Evolutionary conservation across 1,140 invertebrate species (phyloP).

Genomic region (Cydia amplana): DNA sequence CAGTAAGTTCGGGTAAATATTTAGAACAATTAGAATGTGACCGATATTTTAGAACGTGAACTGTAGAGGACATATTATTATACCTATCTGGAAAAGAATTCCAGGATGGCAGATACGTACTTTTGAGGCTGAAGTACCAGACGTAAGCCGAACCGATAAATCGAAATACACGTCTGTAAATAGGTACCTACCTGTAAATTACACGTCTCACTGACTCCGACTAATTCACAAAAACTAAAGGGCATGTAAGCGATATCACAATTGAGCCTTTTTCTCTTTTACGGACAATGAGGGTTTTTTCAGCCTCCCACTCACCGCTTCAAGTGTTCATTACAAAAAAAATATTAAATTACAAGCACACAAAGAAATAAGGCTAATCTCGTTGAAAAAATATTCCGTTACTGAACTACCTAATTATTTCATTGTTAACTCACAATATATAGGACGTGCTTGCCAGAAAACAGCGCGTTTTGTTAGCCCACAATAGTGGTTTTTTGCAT

Average conservation of each 20-base stretch:
- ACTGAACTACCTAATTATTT: conserved; percentile 74
- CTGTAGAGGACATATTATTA: too few relatives aligned
- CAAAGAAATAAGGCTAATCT: conserved; percentile 65
- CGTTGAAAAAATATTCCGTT: conserved; percentile 67
- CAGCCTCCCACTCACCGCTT: conserved; percentile 56
- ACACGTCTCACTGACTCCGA: conserved; percentile 18
- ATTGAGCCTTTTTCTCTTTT: conserved; percentile 50
- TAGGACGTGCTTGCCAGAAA: conserved; percentile 70
- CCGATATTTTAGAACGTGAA: too few relatives aligned
- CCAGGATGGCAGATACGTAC: too few relatives aligned
- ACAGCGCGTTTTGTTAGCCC: conserved; percentile 69
- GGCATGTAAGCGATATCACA: conserved; percentile 51
- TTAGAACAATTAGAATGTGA: too few relatives aligned
- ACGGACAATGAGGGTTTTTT: conserved; percentile 50
- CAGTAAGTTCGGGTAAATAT: too few relatives aligned
- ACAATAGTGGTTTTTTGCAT: conserved; percentile 64
- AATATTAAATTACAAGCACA: conserved; percentile 75
- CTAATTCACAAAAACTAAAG: conserved; percentile 32
- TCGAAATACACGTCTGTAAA: neutral
- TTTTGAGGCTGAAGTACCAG: neutral
- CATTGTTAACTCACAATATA: conserved; percentile 69
- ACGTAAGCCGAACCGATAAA: neutral
- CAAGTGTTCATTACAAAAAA: conserved; percentile 65
- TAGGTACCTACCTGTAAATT: conserved; percentile 19
- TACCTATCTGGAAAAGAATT: too few relatives aligned